These are phyloP conservation scores for Rousettus madagascariensis DNA, from an alignment of 2,797 vertebrate genomes.

Conservation along the genomic window DNA sequence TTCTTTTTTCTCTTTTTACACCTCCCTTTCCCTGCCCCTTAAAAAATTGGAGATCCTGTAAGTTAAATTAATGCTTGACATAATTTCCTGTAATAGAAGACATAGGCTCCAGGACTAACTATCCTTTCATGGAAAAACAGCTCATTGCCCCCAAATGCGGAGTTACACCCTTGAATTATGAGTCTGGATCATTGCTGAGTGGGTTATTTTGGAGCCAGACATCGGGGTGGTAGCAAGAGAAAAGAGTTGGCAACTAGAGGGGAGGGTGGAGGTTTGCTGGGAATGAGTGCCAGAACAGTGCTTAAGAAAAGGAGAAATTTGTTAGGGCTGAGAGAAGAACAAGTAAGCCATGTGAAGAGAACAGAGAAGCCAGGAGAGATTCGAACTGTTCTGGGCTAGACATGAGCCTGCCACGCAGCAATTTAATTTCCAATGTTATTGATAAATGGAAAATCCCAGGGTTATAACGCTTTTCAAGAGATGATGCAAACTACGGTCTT, in stretches of 20 bases:
- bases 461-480: constrained; percentile 17
- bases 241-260: background rate
- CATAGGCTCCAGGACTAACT: constrained; percentile 36
- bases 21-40: background rate
- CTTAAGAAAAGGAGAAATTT: constrained; percentile 50
- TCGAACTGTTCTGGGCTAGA: background rate
- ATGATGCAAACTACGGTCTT: background rate
- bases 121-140: constrained; percentile 65
- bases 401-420: background rate
- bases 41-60: constrained; percentile 62
- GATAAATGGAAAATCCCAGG: constrained; percentile 31
- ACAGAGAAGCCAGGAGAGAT: background rate
- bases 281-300: background rate
- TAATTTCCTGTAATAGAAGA: constrained; percentile 68
- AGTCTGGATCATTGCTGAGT: constrained; percentile 25
- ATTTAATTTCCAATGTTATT: constrained; percentile 22
- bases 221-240: background rate
- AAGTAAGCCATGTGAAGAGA: background rate
- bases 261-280: background rate
- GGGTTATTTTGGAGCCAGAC: constrained; percentile 60
- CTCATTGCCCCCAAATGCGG: constrained; percentile 23
- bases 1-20: constrained; percentile 63
- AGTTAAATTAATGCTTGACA: constrained; percentile 58
- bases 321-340: background rate
- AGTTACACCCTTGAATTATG: constrained; percentile 56